These are phyloP conservation scores for Trichoplusia ni DNA, from an alignment of 1,140 invertebrate genomes.

Conservation along the genomic window DNA sequence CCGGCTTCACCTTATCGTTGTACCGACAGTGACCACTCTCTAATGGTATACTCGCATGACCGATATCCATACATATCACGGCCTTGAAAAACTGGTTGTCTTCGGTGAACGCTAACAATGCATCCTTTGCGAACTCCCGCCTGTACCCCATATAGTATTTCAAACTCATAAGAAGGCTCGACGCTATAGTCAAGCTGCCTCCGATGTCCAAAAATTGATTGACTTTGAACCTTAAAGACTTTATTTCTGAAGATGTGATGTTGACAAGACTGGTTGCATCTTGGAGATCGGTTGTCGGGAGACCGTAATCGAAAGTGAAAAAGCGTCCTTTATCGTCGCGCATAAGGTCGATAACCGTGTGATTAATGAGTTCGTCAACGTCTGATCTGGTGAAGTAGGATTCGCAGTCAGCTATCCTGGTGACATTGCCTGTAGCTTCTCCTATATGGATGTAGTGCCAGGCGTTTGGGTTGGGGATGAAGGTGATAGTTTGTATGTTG, in stretches of 20 bases:
- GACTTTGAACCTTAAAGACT: slow-evolving; percentile 85
- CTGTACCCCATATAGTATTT: slow-evolving; percentile 81
- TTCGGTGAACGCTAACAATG: slow-evolving; percentile 65
- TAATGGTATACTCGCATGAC: slow-evolving; percentile 80
- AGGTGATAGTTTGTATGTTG: slow-evolving; percentile 63
- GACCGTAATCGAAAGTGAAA: slow-evolving; percentile 87
- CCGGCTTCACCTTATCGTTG: slow-evolving; percentile 75
- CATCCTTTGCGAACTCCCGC: slow-evolving; percentile 56
- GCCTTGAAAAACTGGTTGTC: slow-evolving; percentile 75
- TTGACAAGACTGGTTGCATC: slow-evolving; percentile 84
- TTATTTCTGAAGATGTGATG: slow-evolving; percentile 82
- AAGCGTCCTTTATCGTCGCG: slow-evolving; percentile 86
- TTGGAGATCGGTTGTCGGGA: slow-evolving; percentile 82
- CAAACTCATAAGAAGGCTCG: slow-evolving; percentile 83
- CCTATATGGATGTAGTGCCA: slow-evolving; percentile 84
- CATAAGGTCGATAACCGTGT: slow-evolving; percentile 79
- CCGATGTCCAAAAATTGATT: slow-evolving; percentile 87
- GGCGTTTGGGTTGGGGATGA: slow-evolving; percentile 80
- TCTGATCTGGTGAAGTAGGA: slow-evolving; percentile 53
- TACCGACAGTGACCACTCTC: slow-evolving; percentile 82
- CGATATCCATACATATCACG: slow-evolving; percentile 83
- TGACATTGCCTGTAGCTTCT: slow-evolving; percentile 44
- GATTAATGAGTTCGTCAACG: slow-evolving; percentile 62
- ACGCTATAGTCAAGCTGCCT: slow-evolving; percentile 85
- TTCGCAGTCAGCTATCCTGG: slow-evolving; percentile 60